Base-by-base conservation (phyloP, 1,140 invertebrate genomes). In the Halictus rubicundus region DNA sequence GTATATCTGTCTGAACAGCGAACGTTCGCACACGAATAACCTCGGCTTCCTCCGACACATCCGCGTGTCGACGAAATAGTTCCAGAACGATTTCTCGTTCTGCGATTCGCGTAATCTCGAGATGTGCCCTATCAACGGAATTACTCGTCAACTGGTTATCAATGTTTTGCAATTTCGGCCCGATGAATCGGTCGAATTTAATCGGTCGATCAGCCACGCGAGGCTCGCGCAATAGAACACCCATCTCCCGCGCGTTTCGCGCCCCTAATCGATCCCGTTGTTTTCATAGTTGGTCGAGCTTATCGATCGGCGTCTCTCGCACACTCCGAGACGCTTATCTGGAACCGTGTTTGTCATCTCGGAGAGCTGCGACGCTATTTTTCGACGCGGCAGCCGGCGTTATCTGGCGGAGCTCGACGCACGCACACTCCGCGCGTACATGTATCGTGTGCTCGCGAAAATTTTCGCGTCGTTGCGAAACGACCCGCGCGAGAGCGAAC, bases 291-390 rank as follows among this genome's bases (percentile, higher is more conserved):
- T 42, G 16, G 6, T 23, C 39, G 64, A 25, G n/a, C 25, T 52
- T 68, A 68, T 64, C 71, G 71, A 73, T 52, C 42, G 42, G 8
- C 16, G 32, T 19, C 27, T 19, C 12, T 16, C 6, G 0, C 49
- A 6, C 49, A 14, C 19, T 2, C 9, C 61, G 64, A 4, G 46
- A 49, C 23, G 8, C 57, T 32, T 73, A 63, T 73, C 64, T 23
- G 10, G 4, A 12, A 65, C 7, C 4, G 9, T 74, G 27, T 74
- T 74, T 66, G 72, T 66, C 72, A 16, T 39, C 16, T 54, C 23
- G 5, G 16, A 10, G 0, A 12, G 0, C 27, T 16, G 32, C n/a
- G 60, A 32, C 8, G 16, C 9, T 46, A 21, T 8, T 54, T 52
- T 68, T 49, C n/a, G 23, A 49, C 21, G 4, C 64, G 8, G 27